A percentile compares a stretch with the other conserved stretches of the same genome.
phyloP scores from a whole-genome alignment of 1,140 invertebrate genomes.

The Drosophila serrata region DNA sequence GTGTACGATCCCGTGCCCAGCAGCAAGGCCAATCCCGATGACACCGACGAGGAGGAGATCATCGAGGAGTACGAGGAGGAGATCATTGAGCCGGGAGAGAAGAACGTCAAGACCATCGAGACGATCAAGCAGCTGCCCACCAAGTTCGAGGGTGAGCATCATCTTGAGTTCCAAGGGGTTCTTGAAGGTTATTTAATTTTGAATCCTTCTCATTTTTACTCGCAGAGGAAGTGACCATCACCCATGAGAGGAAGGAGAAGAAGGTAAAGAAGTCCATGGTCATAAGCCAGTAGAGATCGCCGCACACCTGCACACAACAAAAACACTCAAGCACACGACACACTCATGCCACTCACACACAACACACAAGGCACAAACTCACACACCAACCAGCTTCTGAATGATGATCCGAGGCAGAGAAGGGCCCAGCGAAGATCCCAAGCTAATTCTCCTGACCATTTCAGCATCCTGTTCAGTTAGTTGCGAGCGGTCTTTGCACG shows the following conservation, averaged over 20 bases:
- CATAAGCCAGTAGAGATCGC: slow-evolving; percentile 76
- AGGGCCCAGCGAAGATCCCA: slow-evolving; percentile 37
- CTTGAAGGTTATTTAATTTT: not conserved
- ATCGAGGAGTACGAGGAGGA: slow-evolving; percentile 84
- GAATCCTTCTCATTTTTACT: not conserved
- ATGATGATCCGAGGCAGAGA: slow-evolving; percentile 14
- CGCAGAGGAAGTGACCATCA: slow-evolving; percentile 82
- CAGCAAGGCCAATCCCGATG: slow-evolving; percentile 67
- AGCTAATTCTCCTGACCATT: slow-evolving; percentile 56
- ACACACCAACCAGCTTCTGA: slow-evolving; percentile 34
- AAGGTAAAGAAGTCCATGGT: slow-evolving; percentile 85
- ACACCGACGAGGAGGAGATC: slow-evolving; percentile 82
- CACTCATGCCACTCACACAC: slow-evolving; percentile 22
- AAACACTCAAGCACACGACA: slow-evolving; percentile 36
- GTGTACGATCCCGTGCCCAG: slow-evolving; percentile 79
- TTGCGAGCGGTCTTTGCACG: slow-evolving; percentile 67
- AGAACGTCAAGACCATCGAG: slow-evolving; percentile 79
- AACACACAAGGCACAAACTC: slow-evolving; percentile 23
- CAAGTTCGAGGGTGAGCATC: slow-evolving; percentile 77
- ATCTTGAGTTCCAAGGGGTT: fast-evolving
- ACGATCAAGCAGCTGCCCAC: slow-evolving; percentile 76
- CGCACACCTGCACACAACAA: slow-evolving; percentile 25
- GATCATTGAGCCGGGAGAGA: slow-evolving; percentile 83
- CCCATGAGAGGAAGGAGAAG: slow-evolving; percentile 84
- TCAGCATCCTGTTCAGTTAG: slow-evolving; percentile 71